These are phyloP conservation scores for Grallaria varia DNA, from an alignment of 2,113 vertebrate species.

Conservation along the genomic window DNA sequence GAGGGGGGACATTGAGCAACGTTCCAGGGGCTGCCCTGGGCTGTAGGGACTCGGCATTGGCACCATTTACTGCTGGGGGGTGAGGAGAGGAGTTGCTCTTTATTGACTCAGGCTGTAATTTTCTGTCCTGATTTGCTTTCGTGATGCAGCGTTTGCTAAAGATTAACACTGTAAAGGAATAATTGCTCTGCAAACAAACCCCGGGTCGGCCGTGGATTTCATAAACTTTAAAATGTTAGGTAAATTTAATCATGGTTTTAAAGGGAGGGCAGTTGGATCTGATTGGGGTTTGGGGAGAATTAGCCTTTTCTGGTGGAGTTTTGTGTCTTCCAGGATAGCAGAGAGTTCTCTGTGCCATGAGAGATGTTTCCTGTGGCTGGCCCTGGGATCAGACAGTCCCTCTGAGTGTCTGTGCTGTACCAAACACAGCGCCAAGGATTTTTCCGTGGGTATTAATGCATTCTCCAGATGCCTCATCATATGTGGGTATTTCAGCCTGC, in stretches of 20 bases:
- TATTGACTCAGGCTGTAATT: slow-evolving; percentile 9
- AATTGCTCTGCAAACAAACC: slow-evolving; percentile 49
- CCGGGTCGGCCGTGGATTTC: not conserved
- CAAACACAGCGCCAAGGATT: not conserved
- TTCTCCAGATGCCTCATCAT: not conserved
- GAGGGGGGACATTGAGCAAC: not conserved
- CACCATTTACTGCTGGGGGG: not conserved
- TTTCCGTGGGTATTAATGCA: not conserved
- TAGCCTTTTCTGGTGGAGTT: not conserved
- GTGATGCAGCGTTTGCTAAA: slow-evolving; percentile 8
- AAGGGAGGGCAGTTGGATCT: not conserved
- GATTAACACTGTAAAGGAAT: slow-evolving; percentile 41
- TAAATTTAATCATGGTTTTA: not conserved
- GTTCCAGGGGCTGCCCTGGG: not conserved
- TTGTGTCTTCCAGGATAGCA: not conserved
- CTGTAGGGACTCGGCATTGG: not conserved
- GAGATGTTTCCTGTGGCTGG: not conserved
- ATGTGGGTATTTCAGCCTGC: not conserved
- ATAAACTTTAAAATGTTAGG: slow-evolving; percentile 20
- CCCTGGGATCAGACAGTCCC: not conserved
- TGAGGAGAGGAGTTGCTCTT: not conserved
- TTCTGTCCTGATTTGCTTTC: slow-evolving; percentile 18
- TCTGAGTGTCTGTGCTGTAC: not conserved
- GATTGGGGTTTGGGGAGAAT: not conserved
- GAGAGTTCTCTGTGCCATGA: not conserved